Evolutionary conservation across 2,888 invertebrate genomes (phyloP).

Genomic region (Eugnorisma glareosa): DNA sequence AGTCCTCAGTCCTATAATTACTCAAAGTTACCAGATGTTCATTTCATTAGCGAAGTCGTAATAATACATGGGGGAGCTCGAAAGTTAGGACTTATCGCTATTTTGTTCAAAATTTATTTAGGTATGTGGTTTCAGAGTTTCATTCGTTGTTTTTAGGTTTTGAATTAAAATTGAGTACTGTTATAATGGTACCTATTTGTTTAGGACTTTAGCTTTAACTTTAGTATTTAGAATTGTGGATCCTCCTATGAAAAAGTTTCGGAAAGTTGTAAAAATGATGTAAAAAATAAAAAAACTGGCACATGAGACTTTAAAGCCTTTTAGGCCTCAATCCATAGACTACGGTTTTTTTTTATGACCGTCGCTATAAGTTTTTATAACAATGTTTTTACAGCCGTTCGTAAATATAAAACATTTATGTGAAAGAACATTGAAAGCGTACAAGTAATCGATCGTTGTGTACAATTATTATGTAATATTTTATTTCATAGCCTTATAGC

Average conservation of each 20-base stretch:
- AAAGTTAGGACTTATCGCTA: slow-evolving; percentile 1
- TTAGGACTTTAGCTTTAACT: slow-evolving; percentile 26
- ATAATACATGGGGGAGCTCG: neutral
- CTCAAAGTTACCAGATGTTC: slow-evolving; percentile 17
- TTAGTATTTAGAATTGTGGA: neutral
- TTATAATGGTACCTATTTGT: slow-evolving; percentile 6
- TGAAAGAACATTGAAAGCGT: slow-evolving; percentile 14
- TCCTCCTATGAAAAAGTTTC: neutral
- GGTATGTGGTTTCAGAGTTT: slow-evolving; percentile 17
- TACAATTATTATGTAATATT: neutral
- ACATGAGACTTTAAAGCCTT: neutral
- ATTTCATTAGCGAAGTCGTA: slow-evolving; percentile 11
- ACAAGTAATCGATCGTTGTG: slow-evolving; percentile 7
- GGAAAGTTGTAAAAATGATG: neutral
- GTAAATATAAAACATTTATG: slow-evolving; percentile 37
- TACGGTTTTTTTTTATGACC: slow-evolving; percentile 16
- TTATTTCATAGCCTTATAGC: neutral
- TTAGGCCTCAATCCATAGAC: neutral
- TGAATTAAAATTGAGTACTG: neutral
- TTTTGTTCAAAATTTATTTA: slow-evolving; percentile 7
- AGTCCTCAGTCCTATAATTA: neutral
- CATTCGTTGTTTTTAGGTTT: slow-evolving; percentile 8
- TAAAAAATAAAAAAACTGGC: neutral
- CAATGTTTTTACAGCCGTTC: slow-evolving; percentile 11
- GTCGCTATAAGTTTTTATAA: neutral